Evolutionary conservation across 2,113 vertebrate species (phyloP).

Genomic region (Epinephelus fuscoguttatus): DNA sequence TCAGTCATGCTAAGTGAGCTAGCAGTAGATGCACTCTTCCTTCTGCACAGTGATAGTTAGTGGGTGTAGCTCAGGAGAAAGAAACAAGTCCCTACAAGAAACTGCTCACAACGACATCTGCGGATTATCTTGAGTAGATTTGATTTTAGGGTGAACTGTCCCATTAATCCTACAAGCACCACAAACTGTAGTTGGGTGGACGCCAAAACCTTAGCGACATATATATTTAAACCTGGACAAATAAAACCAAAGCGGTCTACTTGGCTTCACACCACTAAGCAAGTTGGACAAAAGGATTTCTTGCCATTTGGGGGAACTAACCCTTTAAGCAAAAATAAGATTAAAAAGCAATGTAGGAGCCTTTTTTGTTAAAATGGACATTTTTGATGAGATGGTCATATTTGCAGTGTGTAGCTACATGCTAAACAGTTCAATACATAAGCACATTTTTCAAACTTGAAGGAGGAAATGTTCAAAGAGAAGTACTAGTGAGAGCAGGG

Average conservation of each 20-base stretch:
- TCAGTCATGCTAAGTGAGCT: too few species aligned
- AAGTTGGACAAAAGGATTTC: not conserved
- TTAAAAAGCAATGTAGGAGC: not conserved
- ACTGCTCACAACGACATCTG: too few species aligned
- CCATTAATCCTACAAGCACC: not conserved
- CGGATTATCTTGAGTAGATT: too few species aligned
- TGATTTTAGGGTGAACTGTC: too few species aligned
- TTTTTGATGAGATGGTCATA: not conserved
- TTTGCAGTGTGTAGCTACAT: constrained; percentile 12
- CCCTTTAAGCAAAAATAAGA: not conserved
- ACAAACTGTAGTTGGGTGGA: too few species aligned
- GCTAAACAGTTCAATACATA: not conserved
- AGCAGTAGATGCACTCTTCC: too few species aligned
- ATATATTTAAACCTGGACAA: not conserved
- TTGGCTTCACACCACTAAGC: not conserved
- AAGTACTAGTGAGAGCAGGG: not conserved
- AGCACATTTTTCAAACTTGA: not conserved
- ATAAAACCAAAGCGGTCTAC: not conserved
- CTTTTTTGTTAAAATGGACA: not conserved
- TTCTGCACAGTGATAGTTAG: too few species aligned
- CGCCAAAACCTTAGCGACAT: not conserved
- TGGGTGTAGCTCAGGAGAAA: too few species aligned
- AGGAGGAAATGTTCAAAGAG: not conserved
- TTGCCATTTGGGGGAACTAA: not conserved
- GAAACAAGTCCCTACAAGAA: too few species aligned